A percentile compares a stretch with the other conserved stretches of the same genome.
phyloP scores from a whole-genome alignment of 2,888 invertebrate genomes.

The Hyppa rectilinea region DNA sequence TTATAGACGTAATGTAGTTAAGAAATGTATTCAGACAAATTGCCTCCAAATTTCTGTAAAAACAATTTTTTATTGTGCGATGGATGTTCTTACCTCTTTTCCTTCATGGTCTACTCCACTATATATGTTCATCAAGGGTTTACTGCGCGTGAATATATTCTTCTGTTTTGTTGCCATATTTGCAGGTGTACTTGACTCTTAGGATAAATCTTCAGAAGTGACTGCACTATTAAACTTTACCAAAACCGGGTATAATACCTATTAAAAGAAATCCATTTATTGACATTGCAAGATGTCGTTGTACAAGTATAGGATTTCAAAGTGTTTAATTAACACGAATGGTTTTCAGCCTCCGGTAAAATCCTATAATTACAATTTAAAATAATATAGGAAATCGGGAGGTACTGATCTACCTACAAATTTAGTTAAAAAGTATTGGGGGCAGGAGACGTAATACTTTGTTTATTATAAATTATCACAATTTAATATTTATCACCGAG shows the following conservation, averaged over 20 bases:
- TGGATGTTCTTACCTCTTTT: slow-evolving; percentile 79
- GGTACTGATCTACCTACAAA: slow-evolving; percentile 7
- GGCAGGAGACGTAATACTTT: background rate
- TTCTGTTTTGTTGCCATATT: slow-evolving; percentile 85
- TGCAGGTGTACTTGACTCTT: background rate
- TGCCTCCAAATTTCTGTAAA: background rate
- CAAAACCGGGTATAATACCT: background rate
- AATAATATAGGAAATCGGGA: background rate
- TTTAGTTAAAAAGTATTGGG: background rate
- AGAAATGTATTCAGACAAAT: too few relatives aligned
- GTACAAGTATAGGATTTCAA: background rate
- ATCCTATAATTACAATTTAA: background rate
- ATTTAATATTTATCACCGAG: slow-evolving; percentile 4
- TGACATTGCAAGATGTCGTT: slow-evolving; percentile 1
- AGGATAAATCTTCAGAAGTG: background rate
- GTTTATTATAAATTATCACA: slow-evolving; percentile 9
- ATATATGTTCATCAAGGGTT: slow-evolving; percentile 87
- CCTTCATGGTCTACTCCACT: slow-evolving; percentile 87
- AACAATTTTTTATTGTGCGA: background rate
- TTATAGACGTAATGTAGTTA: background rate
- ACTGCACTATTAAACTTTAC: slow-evolving; percentile 1
- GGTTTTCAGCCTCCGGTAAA: background rate
- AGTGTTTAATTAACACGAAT: background rate
- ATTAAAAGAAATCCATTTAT: background rate
- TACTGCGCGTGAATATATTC: slow-evolving; percentile 87